Evolutionary conservation across 53 echinoderm and acorn worm genomes (phyloP), one percentile per base, ranked within the genome.

Genomic region (Temnopleurus reevesii): DNA sequence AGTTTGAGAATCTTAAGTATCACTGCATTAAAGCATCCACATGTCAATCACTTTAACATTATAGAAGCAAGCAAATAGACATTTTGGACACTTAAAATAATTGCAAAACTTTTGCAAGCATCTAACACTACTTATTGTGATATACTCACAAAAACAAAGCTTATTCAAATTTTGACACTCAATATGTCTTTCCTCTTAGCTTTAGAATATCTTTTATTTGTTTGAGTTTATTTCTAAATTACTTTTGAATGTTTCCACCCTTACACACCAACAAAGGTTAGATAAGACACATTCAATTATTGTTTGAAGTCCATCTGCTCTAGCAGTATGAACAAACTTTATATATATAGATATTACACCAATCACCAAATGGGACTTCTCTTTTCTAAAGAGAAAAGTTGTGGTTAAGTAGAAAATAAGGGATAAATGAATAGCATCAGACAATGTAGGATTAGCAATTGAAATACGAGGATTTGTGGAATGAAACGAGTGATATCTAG

Each of bases 401-500:
- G 51, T 38, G 46, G 47, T 46, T 49, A 79, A 79, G 79, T 47
- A 79, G 46, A 79, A 28, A 15, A 18, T 28, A 47, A 79, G 27
- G 26, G 49, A 79, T 47, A 49, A 47, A 79, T 18, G 30, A 49
- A 49, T 3, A 28, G 79, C 27, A 79, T 79, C 79, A 49, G 79
- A 46, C 79, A 47, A 27, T 28, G 79, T 79, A 26, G 23, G 79
- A 46, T 79, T 79, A 71, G 49, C 46, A 79, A 47, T 30, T 79
- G 79, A 79, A 79, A 79, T 79, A 79, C 30, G 79, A 79, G 47
- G 49, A 46, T 30, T 46, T 15, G 79, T 28, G 49, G 30, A 79
- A 46, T 49, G 27, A 28, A 46, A 28, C 6, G 79, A 79, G 79
- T 47, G 28, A 47, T 79, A 35, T 79, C 17, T 7, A 10, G 56